Evolutionary conservation across 2,113 vertebrate species (phyloP).

Genomic region (Sinocyclocheilus rhinocerous): DNA sequence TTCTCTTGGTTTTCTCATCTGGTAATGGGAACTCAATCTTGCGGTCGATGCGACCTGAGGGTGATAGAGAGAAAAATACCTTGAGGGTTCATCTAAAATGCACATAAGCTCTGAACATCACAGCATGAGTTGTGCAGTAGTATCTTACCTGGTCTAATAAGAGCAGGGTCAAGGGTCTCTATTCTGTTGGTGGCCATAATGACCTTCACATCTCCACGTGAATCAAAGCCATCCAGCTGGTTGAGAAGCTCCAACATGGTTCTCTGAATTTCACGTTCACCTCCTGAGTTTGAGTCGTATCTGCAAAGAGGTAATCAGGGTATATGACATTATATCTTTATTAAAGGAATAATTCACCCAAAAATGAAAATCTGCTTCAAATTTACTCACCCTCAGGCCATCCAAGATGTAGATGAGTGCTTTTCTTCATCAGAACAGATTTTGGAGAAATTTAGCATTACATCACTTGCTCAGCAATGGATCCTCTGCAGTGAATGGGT

Average conservation of each 20-base stretch:
- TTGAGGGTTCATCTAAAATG: background rate
- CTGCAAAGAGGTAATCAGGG: conserved; percentile 64
- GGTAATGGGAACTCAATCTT: conserved; percentile 97
- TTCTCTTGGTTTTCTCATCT: conserved; percentile 93
- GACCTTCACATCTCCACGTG: conserved; percentile 93
- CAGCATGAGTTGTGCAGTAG: background rate
- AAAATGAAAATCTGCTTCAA: too few species aligned
- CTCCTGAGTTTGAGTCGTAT: conserved; percentile 96
- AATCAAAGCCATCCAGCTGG: conserved; percentile 96
- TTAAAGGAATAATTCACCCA: too few species aligned
- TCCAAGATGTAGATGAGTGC: too few species aligned
- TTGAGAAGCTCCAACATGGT: conserved; percentile 96
- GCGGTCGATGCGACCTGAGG: conserved; percentile 89
- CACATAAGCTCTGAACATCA: background rate
- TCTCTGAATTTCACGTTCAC: conserved; percentile 93
- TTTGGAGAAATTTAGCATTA: too few species aligned
- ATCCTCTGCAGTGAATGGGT: too few species aligned
- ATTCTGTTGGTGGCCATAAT: conserved; percentile 98
- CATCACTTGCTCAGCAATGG: too few species aligned
- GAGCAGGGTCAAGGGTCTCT: conserved; percentile 94
- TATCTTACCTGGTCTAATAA: conserved; percentile 90
- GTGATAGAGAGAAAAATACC: conserved; percentile 4
- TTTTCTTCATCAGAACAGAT: too few species aligned
- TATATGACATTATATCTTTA: background rate
- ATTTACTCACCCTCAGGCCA: too few species aligned